These are phyloP conservation scores for Myiotriccus ornatus DNA, from an alignment of 2,797 vertebrate species.

Conservation along the genomic window DNA sequence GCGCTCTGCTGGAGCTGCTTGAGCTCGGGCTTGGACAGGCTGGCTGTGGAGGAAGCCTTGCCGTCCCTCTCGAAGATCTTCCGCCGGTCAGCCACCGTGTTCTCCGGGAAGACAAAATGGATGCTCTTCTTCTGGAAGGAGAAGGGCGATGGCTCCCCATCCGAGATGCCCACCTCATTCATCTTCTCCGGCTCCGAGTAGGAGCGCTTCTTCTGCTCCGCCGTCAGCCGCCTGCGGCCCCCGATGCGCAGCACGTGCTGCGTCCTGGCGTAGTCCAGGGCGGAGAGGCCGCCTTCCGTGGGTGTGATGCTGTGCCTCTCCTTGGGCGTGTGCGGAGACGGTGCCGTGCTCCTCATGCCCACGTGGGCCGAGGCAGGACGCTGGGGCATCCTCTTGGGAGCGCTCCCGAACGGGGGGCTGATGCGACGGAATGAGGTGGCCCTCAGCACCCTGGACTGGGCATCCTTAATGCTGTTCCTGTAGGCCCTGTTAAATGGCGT, in stretches of 20 bases:
- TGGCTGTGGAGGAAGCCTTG: conserved; percentile 70
- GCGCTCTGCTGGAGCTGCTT: conserved; percentile 91
- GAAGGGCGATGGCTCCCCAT: conserved; percentile 60
- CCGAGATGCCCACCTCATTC: conserved; percentile 88
- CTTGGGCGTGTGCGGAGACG: conserved; percentile 85
- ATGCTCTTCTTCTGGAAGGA: conserved; percentile 68
- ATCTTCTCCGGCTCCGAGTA: conserved; percentile 95
- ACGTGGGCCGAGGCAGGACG: conserved; percentile 79
- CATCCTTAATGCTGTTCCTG: conserved; percentile 88
- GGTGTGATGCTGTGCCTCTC: conserved; percentile 86
- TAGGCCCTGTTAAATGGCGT: conserved; percentile 79
- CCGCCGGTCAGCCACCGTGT: conserved; percentile 86
- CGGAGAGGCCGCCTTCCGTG: conserved; percentile 5
- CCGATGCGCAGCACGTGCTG: conserved; percentile 80
- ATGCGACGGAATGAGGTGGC: conserved; percentile 88
- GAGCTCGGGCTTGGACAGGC: conserved; percentile 81
- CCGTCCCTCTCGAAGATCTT: conserved; percentile 87
- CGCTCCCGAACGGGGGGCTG: conserved; percentile 60
- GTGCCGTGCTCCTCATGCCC: conserved; percentile 9
- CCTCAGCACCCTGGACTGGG: conserved; percentile 85
- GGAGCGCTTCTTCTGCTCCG: conserved; percentile 91
- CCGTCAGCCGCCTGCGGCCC: conserved; percentile 84
- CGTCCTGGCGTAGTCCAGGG: conserved; percentile 34
- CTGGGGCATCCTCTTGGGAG: conserved; percentile 64
- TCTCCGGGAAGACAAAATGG: conserved; percentile 77